These are phyloP conservation scores for Brachionus angularis DNA, from an alignment of 1,140 invertebrate genomes.

Conservation along the genomic window DNA sequence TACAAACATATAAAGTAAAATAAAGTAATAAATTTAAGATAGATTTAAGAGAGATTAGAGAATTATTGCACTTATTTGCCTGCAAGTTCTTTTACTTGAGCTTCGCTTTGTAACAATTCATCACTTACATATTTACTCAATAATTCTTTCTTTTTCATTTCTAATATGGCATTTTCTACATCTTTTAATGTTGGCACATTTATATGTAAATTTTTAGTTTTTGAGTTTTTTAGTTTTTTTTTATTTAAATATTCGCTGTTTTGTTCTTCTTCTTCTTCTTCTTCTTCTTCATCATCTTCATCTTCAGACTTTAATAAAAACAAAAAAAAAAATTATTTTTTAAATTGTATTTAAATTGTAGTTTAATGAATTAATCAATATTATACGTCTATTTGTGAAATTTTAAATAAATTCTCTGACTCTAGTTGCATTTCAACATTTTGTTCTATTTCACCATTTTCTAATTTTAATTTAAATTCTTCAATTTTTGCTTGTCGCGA, in stretches of 20 bases:
- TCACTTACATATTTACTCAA: conserved; percentile 62
- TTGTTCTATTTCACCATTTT: conserved; percentile 8
- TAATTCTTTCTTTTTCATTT: conserved; percentile 81
- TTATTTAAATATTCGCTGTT: no score
- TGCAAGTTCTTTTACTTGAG: conserved; percentile 48
- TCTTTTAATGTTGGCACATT: conserved; percentile 35
- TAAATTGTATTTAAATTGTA: no score
- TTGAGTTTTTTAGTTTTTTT: neutral
- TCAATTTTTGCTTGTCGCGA: conserved; percentile 18
- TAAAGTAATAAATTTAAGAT: no score
- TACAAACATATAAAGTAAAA: no score
- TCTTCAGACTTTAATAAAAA: conserved; percentile 1
- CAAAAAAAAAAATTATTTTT: no score
- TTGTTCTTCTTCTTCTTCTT: no score
- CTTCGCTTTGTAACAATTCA: conserved; percentile 48
- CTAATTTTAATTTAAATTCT: conserved; percentile 1
- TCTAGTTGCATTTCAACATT: neutral
- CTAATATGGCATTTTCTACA: conserved; percentile 79
- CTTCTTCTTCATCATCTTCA: conserved; percentile 12
- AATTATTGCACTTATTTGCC: conserved; percentile 44
- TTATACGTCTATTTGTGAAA: no score
- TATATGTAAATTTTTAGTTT: conserved; percentile 29
- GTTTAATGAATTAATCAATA: no score
- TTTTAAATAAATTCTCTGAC: no score
- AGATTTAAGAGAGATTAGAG: no score